A percentile compares a stretch with the other conserved stretches of the same genome.
phyloP scores from a whole-genome alignment of 2,113 vertebrate species.

The Ammospiza caudacuta region DNA sequence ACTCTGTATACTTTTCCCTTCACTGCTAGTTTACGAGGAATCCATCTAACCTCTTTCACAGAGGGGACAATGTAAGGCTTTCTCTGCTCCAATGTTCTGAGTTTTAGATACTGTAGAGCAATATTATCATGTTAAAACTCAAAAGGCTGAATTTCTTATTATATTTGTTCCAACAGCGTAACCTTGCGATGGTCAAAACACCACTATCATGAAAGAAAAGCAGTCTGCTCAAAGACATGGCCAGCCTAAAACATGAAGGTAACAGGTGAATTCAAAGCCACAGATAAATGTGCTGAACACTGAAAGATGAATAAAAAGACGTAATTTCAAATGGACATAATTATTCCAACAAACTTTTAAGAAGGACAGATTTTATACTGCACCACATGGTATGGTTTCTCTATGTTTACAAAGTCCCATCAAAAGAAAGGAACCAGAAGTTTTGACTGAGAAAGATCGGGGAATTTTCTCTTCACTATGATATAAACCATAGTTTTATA shows the following conservation, averaged over 20 bases:
- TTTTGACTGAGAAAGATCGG: background rate
- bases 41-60: background rate
- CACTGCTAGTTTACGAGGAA: background rate
- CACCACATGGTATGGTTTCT: background rate
- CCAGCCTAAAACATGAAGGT: background rate
- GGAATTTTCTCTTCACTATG: background rate
- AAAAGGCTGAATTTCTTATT: background rate
- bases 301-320: background rate
- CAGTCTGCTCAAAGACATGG: background rate
- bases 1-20: background rate
- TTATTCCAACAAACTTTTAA: background rate
- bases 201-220: background rate
- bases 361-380: background rate
- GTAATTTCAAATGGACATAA: background rate
- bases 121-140: background rate
- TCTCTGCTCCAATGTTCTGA: fast-evolving
- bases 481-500: background rate
- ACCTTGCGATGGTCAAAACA: background rate
- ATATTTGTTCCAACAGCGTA: background rate
- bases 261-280: background rate
- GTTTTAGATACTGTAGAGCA: background rate
- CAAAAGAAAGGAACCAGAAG: background rate
- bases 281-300: background rate
- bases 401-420: background rate
- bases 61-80: background rate